phyloP scores from a whole-genome alignment of 64 coral and sea anemone genomes.

The Hydrozoanthus tunicans region DNA sequence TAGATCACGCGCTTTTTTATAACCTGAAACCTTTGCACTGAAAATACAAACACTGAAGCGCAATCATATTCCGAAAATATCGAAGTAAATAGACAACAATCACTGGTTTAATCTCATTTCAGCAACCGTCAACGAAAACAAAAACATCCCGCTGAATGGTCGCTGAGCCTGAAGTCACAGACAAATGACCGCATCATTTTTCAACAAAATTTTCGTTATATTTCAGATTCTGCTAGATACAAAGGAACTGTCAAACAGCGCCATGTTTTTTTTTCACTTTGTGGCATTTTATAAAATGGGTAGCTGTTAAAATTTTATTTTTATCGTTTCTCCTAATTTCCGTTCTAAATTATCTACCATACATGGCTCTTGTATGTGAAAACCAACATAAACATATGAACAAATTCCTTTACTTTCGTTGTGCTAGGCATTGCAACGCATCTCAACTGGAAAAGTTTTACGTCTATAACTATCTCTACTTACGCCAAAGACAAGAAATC shows the following conservation, averaged over 20 bases:
- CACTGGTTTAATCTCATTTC: slow-evolving; percentile 1
- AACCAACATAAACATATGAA: slow-evolving; percentile 21
- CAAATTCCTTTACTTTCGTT: slow-evolving; percentile 46
- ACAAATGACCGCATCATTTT: background rate
- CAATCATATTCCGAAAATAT: slow-evolving; percentile 2
- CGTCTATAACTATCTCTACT: too few species aligned
- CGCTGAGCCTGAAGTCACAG: background rate
- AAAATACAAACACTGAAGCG: too few species aligned
- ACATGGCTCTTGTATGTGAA: slow-evolving; percentile 3
- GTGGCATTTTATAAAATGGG: background rate
- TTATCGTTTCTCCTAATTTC: slow-evolving; percentile 8
- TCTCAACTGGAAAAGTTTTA: background rate
- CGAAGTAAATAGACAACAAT: slow-evolving; percentile 1
- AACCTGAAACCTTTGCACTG: too few species aligned
- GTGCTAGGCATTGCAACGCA: background rate
- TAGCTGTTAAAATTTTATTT: background rate
- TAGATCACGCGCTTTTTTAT: too few species aligned
- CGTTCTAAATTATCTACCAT: slow-evolving; percentile 16
- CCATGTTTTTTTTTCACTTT: background rate
- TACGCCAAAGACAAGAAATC: too few species aligned
- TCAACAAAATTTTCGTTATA: background rate
- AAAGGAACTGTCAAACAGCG: background rate
- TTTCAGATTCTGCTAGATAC: background rate
- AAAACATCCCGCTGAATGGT: background rate
- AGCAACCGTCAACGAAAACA: slow-evolving; percentile 4